A percentile compares a stretch with the other conserved stretches of the same genome.
These are phyloP conservation scores for Tarsius wallacei DNA, from an alignment of 2,797 vertebrate species.

Conservation along the genomic window DNA sequence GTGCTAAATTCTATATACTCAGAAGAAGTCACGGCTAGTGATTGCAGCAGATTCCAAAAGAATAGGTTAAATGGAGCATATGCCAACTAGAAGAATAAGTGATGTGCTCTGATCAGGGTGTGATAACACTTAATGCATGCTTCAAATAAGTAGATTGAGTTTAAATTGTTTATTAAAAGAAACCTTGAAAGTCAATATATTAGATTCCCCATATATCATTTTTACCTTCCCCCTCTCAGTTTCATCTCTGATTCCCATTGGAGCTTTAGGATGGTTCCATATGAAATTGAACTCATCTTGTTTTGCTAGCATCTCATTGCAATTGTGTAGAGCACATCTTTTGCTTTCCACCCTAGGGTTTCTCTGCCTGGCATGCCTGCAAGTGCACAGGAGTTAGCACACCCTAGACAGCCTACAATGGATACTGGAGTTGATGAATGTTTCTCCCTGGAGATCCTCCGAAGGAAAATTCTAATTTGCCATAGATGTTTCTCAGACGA, in stretches of 20 bases:
- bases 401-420: background rate
- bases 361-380: background rate
- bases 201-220: background rate
- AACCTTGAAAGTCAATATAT: background rate
- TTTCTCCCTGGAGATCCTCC: background rate
- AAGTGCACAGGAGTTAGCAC: background rate
- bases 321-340: background rate
- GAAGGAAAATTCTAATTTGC: background rate
- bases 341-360: background rate
- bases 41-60: background rate
- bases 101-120: background rate
- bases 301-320: background rate
- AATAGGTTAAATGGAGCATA: background rate
- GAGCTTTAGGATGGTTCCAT: background rate
- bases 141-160: background rate
- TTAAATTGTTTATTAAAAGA: background rate
- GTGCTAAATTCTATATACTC: background rate
- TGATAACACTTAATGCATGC: background rate
- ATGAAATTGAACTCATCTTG: background rate
- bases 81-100: background rate
- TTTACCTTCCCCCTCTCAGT: background rate
- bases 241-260: background rate
- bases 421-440: background rate
- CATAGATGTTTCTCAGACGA: background rate
- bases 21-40: background rate